Conservation (phyloP, 2,113 vertebrate species). For the Cyanoramphus novaezelandiae region DNA sequence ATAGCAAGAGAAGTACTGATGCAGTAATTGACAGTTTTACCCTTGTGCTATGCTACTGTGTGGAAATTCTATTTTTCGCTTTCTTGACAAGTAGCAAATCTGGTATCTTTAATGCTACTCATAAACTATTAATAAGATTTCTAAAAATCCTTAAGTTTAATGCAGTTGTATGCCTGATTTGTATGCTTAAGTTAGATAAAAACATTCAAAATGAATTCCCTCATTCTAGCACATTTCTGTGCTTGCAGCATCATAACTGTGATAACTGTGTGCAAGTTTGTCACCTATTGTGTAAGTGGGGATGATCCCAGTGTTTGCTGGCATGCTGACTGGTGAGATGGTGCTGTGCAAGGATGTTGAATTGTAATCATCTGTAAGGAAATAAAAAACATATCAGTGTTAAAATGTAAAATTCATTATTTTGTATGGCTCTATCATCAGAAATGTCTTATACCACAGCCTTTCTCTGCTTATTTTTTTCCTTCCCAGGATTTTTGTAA, state of each 20-base stretch:
- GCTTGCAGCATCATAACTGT: not conserved
- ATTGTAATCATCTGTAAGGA: conserved; percentile 62
- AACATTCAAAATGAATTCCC: not conserved
- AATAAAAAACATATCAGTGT: conserved; percentile 60
- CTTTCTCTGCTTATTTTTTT: not conserved
- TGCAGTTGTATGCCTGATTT: not conserved
- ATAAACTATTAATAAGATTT: not conserved
- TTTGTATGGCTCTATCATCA: not conserved
- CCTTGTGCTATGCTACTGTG: not conserved
- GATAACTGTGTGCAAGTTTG: conserved; percentile 61
- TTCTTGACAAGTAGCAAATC: not conserved
- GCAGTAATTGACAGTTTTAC: not conserved
- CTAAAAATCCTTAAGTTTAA: not conserved
- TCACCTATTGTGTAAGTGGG: conserved; percentile 67
- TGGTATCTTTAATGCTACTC: not conserved
- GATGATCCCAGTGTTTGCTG: conserved; percentile 51
- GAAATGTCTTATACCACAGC: not conserved
- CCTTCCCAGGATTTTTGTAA: not conserved
- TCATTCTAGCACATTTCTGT: not conserved
- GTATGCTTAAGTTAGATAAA: not conserved
- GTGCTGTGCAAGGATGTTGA: not conserved
- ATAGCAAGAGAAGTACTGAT: not conserved
- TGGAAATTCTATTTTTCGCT: not conserved
- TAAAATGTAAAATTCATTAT: not conserved
- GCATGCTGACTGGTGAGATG: conserved; percentile 14